These are phyloP conservation scores for Rattus norvegicus DNA, from an alignment of 2,113 vertebrate species.

Conservation along the genomic window GRCr8 NC_086029.1:26977501-26978000, in stretches of 20 bases:
- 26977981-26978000: neutral
- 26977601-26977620: conserved; percentile 19
- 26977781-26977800: conserved; percentile 66
- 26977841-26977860: conserved; percentile 28
- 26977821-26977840: conserved; percentile 59
- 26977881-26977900: neutral
- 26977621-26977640: conserved; percentile 64
- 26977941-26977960: conserved; percentile 16
- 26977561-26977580: conserved; percentile 58
- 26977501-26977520: conserved; percentile 48
- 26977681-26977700: conserved; percentile 66
- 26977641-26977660: conserved; percentile 49
- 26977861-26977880: conserved; percentile 33
- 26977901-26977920: neutral
- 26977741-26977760: conserved; percentile 58
- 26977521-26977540: conserved; percentile 44
- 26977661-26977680: conserved; percentile 75
- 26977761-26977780: conserved; percentile 57
- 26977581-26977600: conserved; percentile 46
- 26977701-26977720: conserved; percentile 50
- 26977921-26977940: neutral
- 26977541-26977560: conserved; percentile 53
- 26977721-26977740: conserved; percentile 67
- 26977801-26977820: conserved; percentile 66
- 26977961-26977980: conserved; percentile 26